Base-by-base conservation (phyloP, 2,888 invertebrate genomes). In the Lottia scabra region DNA sequence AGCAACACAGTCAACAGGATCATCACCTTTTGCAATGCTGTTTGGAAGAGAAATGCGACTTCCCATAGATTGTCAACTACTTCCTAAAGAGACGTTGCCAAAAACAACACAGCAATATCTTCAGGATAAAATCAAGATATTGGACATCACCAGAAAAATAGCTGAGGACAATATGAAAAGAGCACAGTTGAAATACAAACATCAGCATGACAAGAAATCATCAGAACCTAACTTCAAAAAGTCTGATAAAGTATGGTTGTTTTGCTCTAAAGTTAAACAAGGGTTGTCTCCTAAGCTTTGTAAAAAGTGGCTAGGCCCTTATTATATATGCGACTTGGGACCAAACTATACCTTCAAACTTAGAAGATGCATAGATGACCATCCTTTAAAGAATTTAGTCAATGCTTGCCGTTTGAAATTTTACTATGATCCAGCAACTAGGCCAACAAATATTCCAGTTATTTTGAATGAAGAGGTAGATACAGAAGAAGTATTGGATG, bases 231-330 rank as follows among this genome's bases (percentile, higher is more conserved):
- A 43, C 1, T 72, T 68, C 19, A 16, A 15, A 1, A 30, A 63
- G 23, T 64, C 26, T 8, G 68, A 72, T 23, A 15, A 63, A 48
- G 68, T 67, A n/a, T 72, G 63, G 68, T 15, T 72, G 15, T 63
- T 23, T 15, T 63, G 63, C 19, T 64, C 44, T 8, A 71, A 76
- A 63, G 63, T 68, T 38, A 69, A 68, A 3, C 56, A 63, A 3
- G 76, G 76, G 3, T 19, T 63, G 2, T 76, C 76, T 15, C 68
- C 70, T 8, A 76, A 76, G 56, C 65, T 76, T 12, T 63, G 45
- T 64, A 66, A 44, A 15, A 66, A 70, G 30, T 56, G 44, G 56
- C 16, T 64, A 64, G 64, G 67, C 8, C 70, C 76, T 12, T 72
- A 64, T 23, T 67, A 43, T 26, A 74, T 74, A 56, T 30, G 38